Conservation (phyloP, 2,797 vertebrate species). For the Brachyrhaphis roseni region DNA sequence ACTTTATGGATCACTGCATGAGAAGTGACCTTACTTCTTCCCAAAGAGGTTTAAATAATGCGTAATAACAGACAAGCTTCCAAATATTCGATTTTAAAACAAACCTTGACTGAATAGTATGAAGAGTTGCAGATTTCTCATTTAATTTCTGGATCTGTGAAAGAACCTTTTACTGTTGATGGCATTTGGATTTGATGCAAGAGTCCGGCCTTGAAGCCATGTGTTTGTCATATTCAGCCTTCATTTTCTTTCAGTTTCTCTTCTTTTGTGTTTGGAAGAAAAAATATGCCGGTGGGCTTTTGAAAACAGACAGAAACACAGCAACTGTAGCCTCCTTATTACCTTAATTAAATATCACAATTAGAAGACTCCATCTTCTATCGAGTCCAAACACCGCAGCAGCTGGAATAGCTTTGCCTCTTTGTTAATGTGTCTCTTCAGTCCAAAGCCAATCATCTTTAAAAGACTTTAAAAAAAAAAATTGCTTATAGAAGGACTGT, state of each 20-base stretch:
- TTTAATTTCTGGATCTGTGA: slow-evolving; percentile 1
- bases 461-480: slow-evolving; percentile 17
- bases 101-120: background rate
- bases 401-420: slow-evolving; percentile 47
- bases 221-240: slow-evolving; percentile 12
- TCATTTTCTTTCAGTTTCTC: slow-evolving; percentile 34
- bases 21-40: slow-evolving; percentile 3
- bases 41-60: background rate
- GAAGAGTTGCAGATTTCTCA: background rate
- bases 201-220: slow-evolving; percentile 9
- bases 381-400: slow-evolving; percentile 39
- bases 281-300: slow-evolving; percentile 40
- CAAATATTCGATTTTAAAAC: slow-evolving; percentile 1
- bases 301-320: slow-evolving; percentile 40
- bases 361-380: slow-evolving; percentile 56
- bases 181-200: slow-evolving; percentile 18
- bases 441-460: slow-evolving; percentile 40
- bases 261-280: slow-evolving; percentile 34
- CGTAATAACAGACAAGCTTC: background rate
- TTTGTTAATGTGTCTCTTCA: slow-evolving; percentile 35
- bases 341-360: slow-evolving; percentile 70
- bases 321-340: slow-evolving; percentile 57
- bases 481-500: slow-evolving; percentile 18
- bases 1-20: slow-evolving; percentile 7
- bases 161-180: slow-evolving; percentile 2